phyloP scores from a whole-genome alignment of 2,797 vertebrate species.

The Acanthurus tractus region DNA sequence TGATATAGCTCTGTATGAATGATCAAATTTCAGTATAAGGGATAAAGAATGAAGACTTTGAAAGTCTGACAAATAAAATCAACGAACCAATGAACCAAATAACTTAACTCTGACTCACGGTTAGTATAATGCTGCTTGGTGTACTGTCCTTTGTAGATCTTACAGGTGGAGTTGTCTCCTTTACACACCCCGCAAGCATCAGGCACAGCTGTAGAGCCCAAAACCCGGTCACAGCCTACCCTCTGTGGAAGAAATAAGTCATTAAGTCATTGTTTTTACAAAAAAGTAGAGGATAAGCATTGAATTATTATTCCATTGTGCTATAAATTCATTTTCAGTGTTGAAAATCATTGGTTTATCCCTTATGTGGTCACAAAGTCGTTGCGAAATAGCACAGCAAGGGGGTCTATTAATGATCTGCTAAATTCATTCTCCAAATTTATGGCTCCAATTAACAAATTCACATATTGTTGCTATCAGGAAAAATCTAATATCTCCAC shows the following conservation, averaged over 20 bases:
- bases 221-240: conserved; percentile 90
- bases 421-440: conserved; percentile 18
- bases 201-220: conserved; percentile 87
- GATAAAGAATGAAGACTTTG: neutral
- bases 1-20: no score
- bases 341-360: conserved; percentile 29
- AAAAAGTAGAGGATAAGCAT: conserved; percentile 5
- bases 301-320: conserved; percentile 30
- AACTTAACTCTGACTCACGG: conserved; percentile 79
- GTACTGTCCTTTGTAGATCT: conserved; percentile 87
- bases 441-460: conserved; percentile 39
- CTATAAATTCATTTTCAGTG: conserved; percentile 5
- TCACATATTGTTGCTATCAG: no score
- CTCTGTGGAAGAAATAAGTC: conserved; percentile 78
- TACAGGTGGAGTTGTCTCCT: conserved; percentile 91
- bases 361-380: conserved; percentile 30
- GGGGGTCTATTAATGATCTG: conserved; percentile 18
- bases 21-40: neutral
- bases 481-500: no score
- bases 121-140: conserved; percentile 88
- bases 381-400: conserved; percentile 15
- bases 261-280: conserved; percentile 6
- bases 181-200: conserved; percentile 91
- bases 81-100: neutral
- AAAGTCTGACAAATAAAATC: neutral